Base-by-base conservation (phyloP, 1,140 invertebrate species). In the Drosophila paulistorum region DNA sequence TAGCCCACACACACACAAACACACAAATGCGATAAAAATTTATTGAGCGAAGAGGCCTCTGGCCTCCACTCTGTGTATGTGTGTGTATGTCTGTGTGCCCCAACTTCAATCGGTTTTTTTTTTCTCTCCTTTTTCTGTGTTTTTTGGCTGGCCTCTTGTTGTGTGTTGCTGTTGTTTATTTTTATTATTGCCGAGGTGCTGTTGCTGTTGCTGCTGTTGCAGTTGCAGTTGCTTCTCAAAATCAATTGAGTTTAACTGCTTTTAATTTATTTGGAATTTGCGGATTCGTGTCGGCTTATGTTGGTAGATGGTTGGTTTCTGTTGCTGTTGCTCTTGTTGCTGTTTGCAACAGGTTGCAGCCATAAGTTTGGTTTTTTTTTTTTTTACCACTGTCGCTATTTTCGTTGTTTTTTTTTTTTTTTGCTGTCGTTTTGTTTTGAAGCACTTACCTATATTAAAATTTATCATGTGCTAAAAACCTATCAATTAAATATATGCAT, bases 401-500 rank as follows among this genome's bases (percentile, higher is more conserved):
- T 14, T 17, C 5, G 30, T 17, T 48, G 14, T 17, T 48, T 48
- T 20, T 14, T 20, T 20, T 9, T 66, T 57, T 26, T 69, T 45
- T 33, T 64, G 37, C 61, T 67, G 55, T 41, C 59, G 71, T 51
- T 51, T 51, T 51, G 45, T 51, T 51, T 51, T 51, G 17, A 51
- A 23, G 45, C 45, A 51, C 71, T 74, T 26, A 57, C 84, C 74
- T 71, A 82, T 80, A 90, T 90, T 85, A 91, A 91, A 91, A 91
- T 91, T 90, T 91, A 91, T 91, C 90, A 91, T 90, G 90, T 91
- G 90, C 83, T 91, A 91, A 91, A 91, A 91, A 91, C 87, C 89
- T 90, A 91, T 91, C 90, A 91, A 91, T 91, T 91, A 91, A 91
- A 90, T 80, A 72, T 78, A 78, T 91, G 90, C 83, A 91, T 91